Percentiles rank a stretch among this genome's conserved stretches.
Conservation (phyloP, 2,888 invertebrate species). For the Drosophila atroscutellata region DNA sequence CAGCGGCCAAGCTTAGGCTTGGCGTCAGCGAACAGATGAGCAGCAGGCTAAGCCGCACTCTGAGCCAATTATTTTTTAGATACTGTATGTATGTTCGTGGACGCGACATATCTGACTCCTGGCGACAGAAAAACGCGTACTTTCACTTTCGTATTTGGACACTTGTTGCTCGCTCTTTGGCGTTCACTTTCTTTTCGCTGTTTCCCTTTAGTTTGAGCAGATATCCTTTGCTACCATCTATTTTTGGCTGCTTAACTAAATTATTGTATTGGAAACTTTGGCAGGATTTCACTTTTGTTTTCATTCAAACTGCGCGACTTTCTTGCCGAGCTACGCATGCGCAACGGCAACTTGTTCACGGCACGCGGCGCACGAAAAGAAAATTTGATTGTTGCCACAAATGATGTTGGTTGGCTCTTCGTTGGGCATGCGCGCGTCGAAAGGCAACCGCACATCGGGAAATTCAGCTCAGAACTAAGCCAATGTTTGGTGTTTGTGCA, state of each 20-base stretch:
- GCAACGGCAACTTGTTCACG: constrained; percentile 59
- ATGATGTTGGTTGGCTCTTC: constrained; percentile 21
- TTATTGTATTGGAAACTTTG: not conserved
- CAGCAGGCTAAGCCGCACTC: constrained; percentile 62
- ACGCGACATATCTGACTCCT: constrained; percentile 54
- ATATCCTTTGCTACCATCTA: constrained; percentile 36
- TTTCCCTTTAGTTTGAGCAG: not conserved
- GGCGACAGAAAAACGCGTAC: constrained; percentile 49
- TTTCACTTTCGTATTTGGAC: constrained; percentile 73
- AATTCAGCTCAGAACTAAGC: constrained; percentile 84
- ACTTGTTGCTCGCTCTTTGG: constrained; percentile 31
- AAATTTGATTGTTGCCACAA: constrained; percentile 40
- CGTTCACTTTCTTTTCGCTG: constrained; percentile 69
- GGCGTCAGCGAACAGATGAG: constrained; percentile 30
- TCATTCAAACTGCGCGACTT: constrained; percentile 53
- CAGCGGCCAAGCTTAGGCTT: constrained; percentile 30
- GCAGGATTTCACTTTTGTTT: constrained; percentile 79
- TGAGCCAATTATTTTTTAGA: constrained; percentile 76
- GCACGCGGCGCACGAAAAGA: constrained; percentile 67
- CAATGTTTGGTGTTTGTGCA: constrained; percentile 63
- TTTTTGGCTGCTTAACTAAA: not conserved
- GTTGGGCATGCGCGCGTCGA: constrained; percentile 23
- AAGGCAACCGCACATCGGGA: constrained; percentile 80
- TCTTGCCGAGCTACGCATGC: constrained; percentile 70
- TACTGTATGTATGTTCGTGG: constrained; percentile 35